Percentiles rank a stretch among this genome's conserved stretches.
Conservation (phyloP, 2,797 vertebrate genomes). For the Dipus sagitta region DNA sequence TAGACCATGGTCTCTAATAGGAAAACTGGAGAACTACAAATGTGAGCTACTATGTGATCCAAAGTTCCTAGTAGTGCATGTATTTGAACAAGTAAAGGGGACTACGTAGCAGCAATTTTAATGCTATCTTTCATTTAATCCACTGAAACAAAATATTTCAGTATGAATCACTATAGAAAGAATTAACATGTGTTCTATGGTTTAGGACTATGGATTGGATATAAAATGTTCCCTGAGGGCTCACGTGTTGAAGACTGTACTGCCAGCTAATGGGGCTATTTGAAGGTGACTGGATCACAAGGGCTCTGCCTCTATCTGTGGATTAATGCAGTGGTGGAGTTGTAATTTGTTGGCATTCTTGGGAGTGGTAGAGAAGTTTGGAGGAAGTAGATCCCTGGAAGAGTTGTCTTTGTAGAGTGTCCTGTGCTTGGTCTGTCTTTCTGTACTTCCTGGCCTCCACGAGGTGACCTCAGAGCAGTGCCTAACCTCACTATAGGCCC, state of each 20-base stretch:
- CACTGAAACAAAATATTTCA: constrained; percentile 35
- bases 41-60: not conserved
- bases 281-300: not conserved
- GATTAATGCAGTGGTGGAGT: not conserved
- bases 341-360: not conserved
- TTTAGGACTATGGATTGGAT: not conserved
- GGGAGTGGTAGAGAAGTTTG: not conserved
- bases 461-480: not conserved
- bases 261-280: not conserved
- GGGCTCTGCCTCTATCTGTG: not conserved
- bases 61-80: constrained; percentile 15
- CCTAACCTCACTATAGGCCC: not conserved
- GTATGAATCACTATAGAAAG: not conserved
- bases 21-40: constrained; percentile 3
- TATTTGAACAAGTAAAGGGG: constrained; percentile 31
- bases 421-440: not conserved
- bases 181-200: not conserved
- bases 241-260: not conserved
- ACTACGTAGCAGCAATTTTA: constrained; percentile 25
- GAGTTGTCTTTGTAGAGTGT: not conserved
- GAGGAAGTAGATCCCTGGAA: not conserved
- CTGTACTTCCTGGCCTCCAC: not conserved
- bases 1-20: not conserved
- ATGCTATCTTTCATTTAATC: constrained; percentile 30
- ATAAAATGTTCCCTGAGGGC: not conserved